Base-by-base conservation (phyloP, 2,888 invertebrate species). In the Stenodera caucasica region DNA sequence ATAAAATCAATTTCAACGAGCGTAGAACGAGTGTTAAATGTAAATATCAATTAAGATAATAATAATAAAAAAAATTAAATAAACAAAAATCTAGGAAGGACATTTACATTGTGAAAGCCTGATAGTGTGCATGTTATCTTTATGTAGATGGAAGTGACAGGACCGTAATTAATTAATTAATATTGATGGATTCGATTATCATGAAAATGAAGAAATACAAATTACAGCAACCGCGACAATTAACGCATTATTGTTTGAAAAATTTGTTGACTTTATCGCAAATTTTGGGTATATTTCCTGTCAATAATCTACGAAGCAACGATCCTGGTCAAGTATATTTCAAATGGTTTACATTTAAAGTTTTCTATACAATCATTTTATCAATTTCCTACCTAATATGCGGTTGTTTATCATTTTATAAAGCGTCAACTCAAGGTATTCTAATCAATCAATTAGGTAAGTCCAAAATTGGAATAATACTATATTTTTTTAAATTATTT, bases 381-480 rank as follows among this genome's bases (percentile, higher is more conserved):
- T 58, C 63, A 11, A 37, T 61, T 37, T 49, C 32, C 5, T 65
- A 62, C 49, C 55, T 66, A 7, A 35, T 62, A 2, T 67, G 58
- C 57, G 55, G 58, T 8, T 23, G 59, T 14, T 52, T 65, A 15
- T 65, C 60, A n/a, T 57, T 63, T n/a, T 57, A 60, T 49, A 67
- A 65, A 54, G 60, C 66, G 14, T 35, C 61, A 8, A 60, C 60
- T 26, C 49, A 35, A 14, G 67, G 66, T 11, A 59, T 62, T 40
- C 53, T 66, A 6, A 50, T 67, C 30, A 64, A 63, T 40, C 66
- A 67, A 58, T 53, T 67, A 45, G 60, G 67, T 67, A 60, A 66
- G 64, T 62, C 2, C 12, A 12, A 49, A 54, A 23, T 18, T n/a
- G n/a, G n/a, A n/a, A n/a, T n/a, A n/a, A n/a, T n/a, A n/a, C n/a